Conservation (phyloP, 2,113 vertebrate species). For the Athene cunicularia region DNA sequence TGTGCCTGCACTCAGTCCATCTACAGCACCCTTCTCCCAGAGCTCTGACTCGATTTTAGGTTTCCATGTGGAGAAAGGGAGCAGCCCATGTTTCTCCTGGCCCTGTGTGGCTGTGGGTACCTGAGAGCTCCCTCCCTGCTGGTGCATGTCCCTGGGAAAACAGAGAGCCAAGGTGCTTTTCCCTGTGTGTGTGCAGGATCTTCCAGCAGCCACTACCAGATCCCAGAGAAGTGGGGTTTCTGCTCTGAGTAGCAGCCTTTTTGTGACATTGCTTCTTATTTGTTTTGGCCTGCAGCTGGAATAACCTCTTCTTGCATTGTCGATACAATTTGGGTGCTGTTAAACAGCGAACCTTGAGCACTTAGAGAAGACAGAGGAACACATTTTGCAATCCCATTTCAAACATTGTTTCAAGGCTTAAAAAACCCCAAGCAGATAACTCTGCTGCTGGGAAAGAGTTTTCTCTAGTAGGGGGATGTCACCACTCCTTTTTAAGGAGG, state of each 20-base stretch:
- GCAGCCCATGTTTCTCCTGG: neutral
- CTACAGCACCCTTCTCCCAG: neutral
- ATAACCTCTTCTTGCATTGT: neutral
- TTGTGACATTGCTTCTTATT: neutral
- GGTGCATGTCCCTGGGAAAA: accelerated
- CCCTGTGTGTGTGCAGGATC: neutral
- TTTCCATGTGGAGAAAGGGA: neutral
- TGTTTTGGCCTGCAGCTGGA: neutral
- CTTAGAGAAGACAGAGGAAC: neutral
- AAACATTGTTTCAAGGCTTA: neutral
- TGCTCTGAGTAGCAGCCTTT: neutral
- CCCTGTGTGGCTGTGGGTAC: accelerated
- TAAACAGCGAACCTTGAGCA: neutral
- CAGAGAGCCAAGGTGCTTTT: neutral
- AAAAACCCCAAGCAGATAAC: neutral
- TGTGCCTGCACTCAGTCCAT: neutral
- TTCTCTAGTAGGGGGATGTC: neutral
- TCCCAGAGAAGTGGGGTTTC: neutral
- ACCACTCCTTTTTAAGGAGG: neutral
- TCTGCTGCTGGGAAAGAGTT: neutral
- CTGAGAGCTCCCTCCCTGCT: neutral
- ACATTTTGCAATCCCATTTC: neutral
- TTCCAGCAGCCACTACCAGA: neutral
- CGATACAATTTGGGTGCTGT: neutral
- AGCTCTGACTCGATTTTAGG: neutral